Evolutionary conservation across 2,888 invertebrate species (phyloP), one percentile per base, ranked within the genome.

Genomic region (Agrilus mali): DNA sequence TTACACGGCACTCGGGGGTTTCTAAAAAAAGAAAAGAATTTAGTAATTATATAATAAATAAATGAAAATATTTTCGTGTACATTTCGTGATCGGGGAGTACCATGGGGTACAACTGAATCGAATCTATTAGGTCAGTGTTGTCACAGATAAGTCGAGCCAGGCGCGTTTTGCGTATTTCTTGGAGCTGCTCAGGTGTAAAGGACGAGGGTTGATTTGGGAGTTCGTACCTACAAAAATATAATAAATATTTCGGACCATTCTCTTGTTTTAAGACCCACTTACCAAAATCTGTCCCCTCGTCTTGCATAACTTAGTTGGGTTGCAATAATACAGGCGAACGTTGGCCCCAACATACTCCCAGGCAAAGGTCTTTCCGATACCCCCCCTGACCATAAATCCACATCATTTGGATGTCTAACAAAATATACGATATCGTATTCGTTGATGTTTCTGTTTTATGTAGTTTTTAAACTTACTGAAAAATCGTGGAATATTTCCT

Each of bases 301-400:
- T 63, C 90, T 78, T 1, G 89, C 77, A 60, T 88, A 86, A 55
- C 86, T 86, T 71, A 94, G 90, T 66, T 94, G 93, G 20, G 87
- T 87, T 20, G 90, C 94, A 56, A 95, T 92, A 49, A 95, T 74
- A 61, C 94, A 95, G 41, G 90, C 89, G 60, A 94, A 94, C 40
- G 93, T 90, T 1, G 94, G 93, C 40, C 95, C 94, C 47, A 95
- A 73, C 82, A 94, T 86, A 43, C 90, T 89, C 36, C 90, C 93
- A 7, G 88, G 86, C 42, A 93, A 71, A 2, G 93, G 86, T 48
- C 83, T 74, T 61, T 95, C 95, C 0, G 92, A 89, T 7, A 94
- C 89, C 38, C 93, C 94, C 39, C 92, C 94, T 14, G 90, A 88
- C 89, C 93, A 95, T 42, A 94, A 71, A 71, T 95, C 94, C 38